Evolutionary conservation across 2,797 vertebrate species (phyloP).

Genomic region (Enoplosus armatus): DNA sequence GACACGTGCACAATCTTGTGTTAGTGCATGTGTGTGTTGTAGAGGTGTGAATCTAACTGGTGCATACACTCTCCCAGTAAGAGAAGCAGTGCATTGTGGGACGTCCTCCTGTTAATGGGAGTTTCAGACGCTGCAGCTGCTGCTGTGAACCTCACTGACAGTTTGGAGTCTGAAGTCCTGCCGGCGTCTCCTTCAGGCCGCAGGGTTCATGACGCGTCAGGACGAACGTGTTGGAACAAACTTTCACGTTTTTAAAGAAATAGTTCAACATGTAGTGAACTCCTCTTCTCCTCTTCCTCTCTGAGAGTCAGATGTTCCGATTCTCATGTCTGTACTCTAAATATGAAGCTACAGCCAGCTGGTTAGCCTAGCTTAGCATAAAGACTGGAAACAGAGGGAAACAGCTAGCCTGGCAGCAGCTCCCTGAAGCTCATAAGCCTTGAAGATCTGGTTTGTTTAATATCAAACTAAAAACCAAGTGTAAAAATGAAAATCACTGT

Average conservation of each 20-base stretch:
- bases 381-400: neutral
- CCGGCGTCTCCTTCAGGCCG: neutral
- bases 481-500: too few species aligned
- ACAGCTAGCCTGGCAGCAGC: neutral
- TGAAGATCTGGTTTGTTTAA: neutral
- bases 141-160: neutral
- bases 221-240: too few species aligned
- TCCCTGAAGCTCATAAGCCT: too few species aligned
- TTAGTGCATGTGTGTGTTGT: neutral
- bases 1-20: neutral
- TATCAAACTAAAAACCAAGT: too few species aligned
- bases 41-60: conserved; percentile 11
- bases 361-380: neutral
- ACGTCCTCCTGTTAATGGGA: conserved; percentile 6
- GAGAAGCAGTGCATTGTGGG: conserved; percentile 17
- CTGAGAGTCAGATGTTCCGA: too few species aligned
- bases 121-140: conserved; percentile 30
- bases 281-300: too few species aligned
- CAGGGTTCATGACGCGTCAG: too few species aligned
- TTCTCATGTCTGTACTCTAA: too few species aligned
- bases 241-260: neutral
- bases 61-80: neutral
- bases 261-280: neutral
- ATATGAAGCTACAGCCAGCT: too few species aligned
- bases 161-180: neutral